Base-by-base conservation (phyloP, 1,140 invertebrate species). In the Phortica variegata region DNA sequence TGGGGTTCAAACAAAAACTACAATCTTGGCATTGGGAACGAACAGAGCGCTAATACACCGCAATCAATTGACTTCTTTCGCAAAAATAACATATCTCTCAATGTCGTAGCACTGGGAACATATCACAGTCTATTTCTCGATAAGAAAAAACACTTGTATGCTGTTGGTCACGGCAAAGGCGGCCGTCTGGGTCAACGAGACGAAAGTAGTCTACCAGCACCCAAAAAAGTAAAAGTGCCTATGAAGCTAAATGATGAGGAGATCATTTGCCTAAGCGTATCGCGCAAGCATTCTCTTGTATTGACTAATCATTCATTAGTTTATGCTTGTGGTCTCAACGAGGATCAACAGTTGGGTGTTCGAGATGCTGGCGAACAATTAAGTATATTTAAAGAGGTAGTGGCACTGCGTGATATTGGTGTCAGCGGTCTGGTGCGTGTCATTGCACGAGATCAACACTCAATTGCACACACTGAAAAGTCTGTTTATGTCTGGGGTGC, bases 1-100 rank as follows among this genome's bases (percentile, higher is more conserved):
- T 89, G 86, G 86, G 87, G 87, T 12, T 81, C 80, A n/a, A 88
- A 89, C 62, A 78, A 80, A 18, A 89, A 88, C 66, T 86, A 84
- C 58, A 86, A 83, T 46, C 75, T 88, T 12, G 87, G 87, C 37
- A 58, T 74, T 43, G 74, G 58, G 36, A 63, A 68, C 31, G 60
- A 65, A 21, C 58, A 68, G 23, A 56, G 52, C 12, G 57, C 57
- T 7, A 46, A 56, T 32, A 48, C 53, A 2, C 72, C 72, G 10
- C 70, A 74, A 49, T 56, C 56, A n/a, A 47, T 77, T 29, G 62
- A 76, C 23, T 71, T 71, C 54, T 75, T 76, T 48, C 62, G 58
- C 17, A 72, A 72, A 43, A 54, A 65, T 12, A 58, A 57, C 45
- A 55, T 68, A 41, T 65, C 54, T 33, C 58, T 66, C 32, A 79